phyloP scores from a whole-genome alignment of 37 sponge, comb jelly and placozoan species.

The Axinella damicornis region DNA sequence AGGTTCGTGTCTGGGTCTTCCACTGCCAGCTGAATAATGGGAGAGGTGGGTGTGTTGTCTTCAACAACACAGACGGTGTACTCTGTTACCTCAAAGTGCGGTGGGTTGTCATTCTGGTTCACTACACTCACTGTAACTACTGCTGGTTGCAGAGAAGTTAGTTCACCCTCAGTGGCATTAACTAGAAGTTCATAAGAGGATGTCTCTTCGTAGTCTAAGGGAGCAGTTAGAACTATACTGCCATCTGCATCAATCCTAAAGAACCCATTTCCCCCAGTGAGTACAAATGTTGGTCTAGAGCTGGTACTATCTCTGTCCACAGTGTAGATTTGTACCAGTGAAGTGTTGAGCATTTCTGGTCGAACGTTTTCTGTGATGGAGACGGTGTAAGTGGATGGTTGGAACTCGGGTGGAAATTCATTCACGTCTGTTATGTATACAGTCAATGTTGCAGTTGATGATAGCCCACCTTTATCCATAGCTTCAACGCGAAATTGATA shows the following conservation, averaged over 20 bases:
- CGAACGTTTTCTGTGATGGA: slow-evolving; percentile 39
- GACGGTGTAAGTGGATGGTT: slow-evolving; percentile 2
- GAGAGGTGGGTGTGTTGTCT: slow-evolving; percentile 11
- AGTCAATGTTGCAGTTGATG: slow-evolving; percentile 1
- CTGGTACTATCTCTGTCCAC: slow-evolving; percentile 58
- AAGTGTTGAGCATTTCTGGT: slow-evolving; percentile 11
- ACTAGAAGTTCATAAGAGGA: slow-evolving; percentile 14
- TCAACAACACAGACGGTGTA: slow-evolving; percentile 52
- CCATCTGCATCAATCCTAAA: slow-evolving; percentile 45
- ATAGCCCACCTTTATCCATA: slow-evolving; percentile 52
- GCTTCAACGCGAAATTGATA: slow-evolving; percentile 39
- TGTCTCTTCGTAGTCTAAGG: slow-evolving; percentile 54
- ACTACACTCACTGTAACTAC: slow-evolving; percentile 36
- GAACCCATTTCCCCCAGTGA: background rate
- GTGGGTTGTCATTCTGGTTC: slow-evolving; percentile 68
- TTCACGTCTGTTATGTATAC: slow-evolving; percentile 47
- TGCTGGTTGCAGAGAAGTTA: slow-evolving; percentile 41
- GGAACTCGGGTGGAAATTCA: slow-evolving; percentile 66
- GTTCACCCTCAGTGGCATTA: slow-evolving; percentile 29
- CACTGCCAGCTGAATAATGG: slow-evolving; percentile 21
- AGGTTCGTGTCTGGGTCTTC: slow-evolving; percentile 28
- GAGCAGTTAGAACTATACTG: slow-evolving; percentile 19
- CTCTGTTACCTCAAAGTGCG: slow-evolving; percentile 14
- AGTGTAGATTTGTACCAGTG: slow-evolving; percentile 22
- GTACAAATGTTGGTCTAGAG: slow-evolving; percentile 3